phyloP scores from a whole-genome alignment of 1,140 invertebrate species.

The Meloidogyne hapla region DNA sequence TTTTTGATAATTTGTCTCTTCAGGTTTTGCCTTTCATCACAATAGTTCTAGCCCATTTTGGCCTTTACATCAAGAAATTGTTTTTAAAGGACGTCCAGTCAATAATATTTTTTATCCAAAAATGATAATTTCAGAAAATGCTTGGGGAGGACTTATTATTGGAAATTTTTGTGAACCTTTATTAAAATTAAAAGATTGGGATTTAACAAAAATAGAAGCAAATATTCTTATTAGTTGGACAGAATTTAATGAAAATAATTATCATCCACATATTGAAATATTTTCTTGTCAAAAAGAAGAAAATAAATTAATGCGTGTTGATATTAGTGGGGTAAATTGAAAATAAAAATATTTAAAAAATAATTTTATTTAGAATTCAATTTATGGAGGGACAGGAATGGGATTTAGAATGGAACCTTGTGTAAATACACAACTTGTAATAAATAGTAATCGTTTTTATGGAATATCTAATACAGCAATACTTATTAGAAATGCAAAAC shows the following conservation, averaged over 20 bases:
- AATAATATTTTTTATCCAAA: slow-evolving; percentile 62
- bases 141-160: slow-evolving; percentile 75
- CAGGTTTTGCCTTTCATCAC: slow-evolving; percentile 60
- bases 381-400: slow-evolving; percentile 47
- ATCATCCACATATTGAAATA: slow-evolving; percentile 59
- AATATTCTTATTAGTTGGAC: slow-evolving; percentile 59
- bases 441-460: slow-evolving; percentile 80
- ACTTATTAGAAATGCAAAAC: slow-evolving; percentile 64
- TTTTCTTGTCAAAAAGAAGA: slow-evolving; percentile 51
- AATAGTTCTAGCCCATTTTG: slow-evolving; percentile 56
- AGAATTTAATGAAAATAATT: slow-evolving; percentile 56
- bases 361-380: slow-evolving; percentile 24
- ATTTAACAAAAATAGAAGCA: neutral
- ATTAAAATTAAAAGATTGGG: slow-evolving; percentile 72
- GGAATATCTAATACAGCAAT: slow-evolving; percentile 74
- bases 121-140: slow-evolving; percentile 55
- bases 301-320: slow-evolving; percentile 37
- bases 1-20: slow-evolving; percentile 23
- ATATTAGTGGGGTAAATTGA: slow-evolving; percentile 51
- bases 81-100: slow-evolving; percentile 61
- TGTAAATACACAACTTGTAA: slow-evolving; percentile 75
- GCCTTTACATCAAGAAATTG: slow-evolving; percentile 56
- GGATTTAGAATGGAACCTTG: slow-evolving; percentile 74
- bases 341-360: neutral
- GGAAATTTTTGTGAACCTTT: slow-evolving; percentile 72